Percentiles rank a stretch among this genome's conserved stretches.
Conservation (phyloP, 1,140 invertebrate genomes). For the Pygmarrhopalites habei region DNA sequence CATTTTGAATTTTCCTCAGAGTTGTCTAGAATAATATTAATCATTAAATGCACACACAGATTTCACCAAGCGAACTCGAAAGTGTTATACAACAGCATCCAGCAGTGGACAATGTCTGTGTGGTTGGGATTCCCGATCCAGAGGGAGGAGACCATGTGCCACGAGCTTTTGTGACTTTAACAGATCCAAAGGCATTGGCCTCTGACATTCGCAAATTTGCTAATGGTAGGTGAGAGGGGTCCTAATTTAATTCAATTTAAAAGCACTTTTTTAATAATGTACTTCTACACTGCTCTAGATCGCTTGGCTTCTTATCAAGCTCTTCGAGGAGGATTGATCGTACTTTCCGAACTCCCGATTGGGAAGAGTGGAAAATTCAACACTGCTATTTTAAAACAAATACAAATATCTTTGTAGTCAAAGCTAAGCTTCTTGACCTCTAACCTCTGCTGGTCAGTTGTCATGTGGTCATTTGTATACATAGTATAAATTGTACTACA, state of each 20-base stretch:
- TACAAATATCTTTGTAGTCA: not conserved
- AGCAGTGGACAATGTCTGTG: conserved; percentile 45
- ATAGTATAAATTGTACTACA: too few relatives aligned
- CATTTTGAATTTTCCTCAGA: too few relatives aligned
- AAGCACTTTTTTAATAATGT: too few relatives aligned
- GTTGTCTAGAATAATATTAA: too few relatives aligned
- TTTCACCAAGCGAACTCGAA: conserved; percentile 40
- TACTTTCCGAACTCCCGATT: conserved; percentile 12
- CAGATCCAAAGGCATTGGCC: not conserved
- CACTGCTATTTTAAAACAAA: not conserved
- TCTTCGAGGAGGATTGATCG: conserved; percentile 22
- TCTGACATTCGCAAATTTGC: conserved; percentile 9
- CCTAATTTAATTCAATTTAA: too few relatives aligned
- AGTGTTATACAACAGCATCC: conserved; percentile 43
- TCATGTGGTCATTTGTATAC: too few relatives aligned
- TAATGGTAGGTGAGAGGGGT: too few relatives aligned
- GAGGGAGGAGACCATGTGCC: conserved; percentile 37
- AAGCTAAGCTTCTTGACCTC: too few relatives aligned
- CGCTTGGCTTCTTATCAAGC: conserved; percentile 23
- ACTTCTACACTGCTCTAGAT: too few relatives aligned
- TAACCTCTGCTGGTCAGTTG: too few relatives aligned
- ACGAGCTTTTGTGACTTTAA: conserved; percentile 27
- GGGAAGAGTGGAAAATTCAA: conserved; percentile 18
- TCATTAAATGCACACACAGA: too few relatives aligned
- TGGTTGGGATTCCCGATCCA: conserved; percentile 47